phyloP scores from a whole-genome alignment of 2,113 vertebrate species.

The Malaclemys terrapin region DNA sequence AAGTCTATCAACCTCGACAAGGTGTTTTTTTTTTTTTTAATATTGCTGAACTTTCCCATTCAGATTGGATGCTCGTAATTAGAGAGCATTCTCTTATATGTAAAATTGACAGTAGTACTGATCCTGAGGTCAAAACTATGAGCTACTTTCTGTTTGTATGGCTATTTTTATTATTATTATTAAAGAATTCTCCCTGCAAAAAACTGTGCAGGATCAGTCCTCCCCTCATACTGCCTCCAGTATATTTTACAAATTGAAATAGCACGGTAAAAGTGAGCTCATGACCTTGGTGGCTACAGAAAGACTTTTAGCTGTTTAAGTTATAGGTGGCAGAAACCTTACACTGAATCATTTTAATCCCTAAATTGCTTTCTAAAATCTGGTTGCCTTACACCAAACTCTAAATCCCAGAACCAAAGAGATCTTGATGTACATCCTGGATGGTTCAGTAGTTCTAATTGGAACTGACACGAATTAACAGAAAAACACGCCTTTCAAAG shows the following conservation, averaged over 20 bases:
- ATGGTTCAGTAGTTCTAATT: not conserved
- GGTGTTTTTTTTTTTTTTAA: rapidly evolving
- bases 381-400: constrained; percentile 13
- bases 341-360: constrained; percentile 39
- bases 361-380: constrained; percentile 52
- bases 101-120: not conserved
- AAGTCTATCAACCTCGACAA: not conserved
- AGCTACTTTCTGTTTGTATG: not conserved
- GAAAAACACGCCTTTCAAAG: not conserved
- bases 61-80: not conserved
- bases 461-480: not conserved
- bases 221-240: not conserved
- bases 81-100: not conserved
- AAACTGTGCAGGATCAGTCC: not conserved
- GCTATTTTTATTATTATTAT: not conserved
- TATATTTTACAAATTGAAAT: constrained; percentile 40
- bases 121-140: not conserved
- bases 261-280: constrained; percentile 38
- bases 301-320: constrained; percentile 48
- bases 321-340: constrained; percentile 46
- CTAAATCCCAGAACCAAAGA: not conserved
- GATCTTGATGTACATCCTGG: not conserved
- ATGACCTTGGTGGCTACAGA: constrained; percentile 14
- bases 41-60: not conserved
- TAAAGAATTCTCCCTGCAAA: not conserved